Evolutionary conservation across 2,888 invertebrate genomes (phyloP).

Genomic region (Aporophyla nigra): DNA sequence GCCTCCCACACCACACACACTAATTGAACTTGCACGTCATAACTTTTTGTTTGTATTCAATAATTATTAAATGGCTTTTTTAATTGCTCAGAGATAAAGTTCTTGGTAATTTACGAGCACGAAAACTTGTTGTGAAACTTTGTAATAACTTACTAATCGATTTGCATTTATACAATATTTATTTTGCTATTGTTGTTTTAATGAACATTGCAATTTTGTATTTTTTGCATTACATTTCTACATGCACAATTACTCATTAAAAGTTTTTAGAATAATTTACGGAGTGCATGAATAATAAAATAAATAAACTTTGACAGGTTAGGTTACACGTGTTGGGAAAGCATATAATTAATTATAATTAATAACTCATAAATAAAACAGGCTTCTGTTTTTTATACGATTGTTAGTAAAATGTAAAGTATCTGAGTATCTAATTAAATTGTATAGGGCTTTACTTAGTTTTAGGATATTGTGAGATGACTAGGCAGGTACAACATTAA

Average conservation of each 20-base stretch:
- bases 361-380: slow-evolving; percentile 24
- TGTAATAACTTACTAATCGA: slow-evolving; percentile 52
- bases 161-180: slow-evolving; percentile 61
- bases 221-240: slow-evolving; percentile 20
- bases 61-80: slow-evolving; percentile 72
- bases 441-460: background rate
- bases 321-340: slow-evolving; percentile 46
- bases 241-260: slow-evolving; percentile 16
- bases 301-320: slow-evolving; percentile 51
- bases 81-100: slow-evolving; percentile 68
- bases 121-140: slow-evolving; percentile 58
- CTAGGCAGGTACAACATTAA: background rate
- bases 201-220: slow-evolving; percentile 42
- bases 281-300: slow-evolving; percentile 41
- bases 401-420: too few relatives aligned
- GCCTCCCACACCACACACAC: slow-evolving; percentile 89
- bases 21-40: slow-evolving; percentile 88
- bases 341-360: slow-evolving; percentile 33
- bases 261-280: slow-evolving; percentile 27
- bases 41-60: slow-evolving; percentile 84
- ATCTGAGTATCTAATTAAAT: background rate
- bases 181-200: slow-evolving; percentile 53
- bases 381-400: background rate
- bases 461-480: background rate
- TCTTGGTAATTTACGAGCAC: slow-evolving; percentile 62